phyloP scores from a whole-genome alignment of 2,888 invertebrate species.

The Liposcelis brunnea region DNA sequence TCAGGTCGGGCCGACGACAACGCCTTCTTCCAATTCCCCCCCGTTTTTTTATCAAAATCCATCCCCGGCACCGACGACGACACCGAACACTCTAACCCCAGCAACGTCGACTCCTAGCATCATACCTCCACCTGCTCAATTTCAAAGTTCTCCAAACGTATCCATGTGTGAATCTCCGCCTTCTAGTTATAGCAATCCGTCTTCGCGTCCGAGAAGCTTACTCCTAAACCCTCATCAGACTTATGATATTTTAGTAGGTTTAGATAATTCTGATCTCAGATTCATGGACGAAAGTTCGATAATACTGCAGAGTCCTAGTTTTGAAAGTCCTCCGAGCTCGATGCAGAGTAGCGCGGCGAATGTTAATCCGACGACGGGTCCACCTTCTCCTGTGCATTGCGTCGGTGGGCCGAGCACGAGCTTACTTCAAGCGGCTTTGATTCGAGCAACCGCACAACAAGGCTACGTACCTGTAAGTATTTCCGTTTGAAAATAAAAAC shows the following conservation, averaged over 20 bases:
- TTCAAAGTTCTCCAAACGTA: conserved; percentile 31
- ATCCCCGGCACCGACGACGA: no score
- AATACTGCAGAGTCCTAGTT: conserved; percentile 57
- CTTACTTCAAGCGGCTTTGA: conserved; percentile 52
- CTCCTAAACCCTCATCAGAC: conserved; percentile 32
- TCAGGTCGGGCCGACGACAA: conserved; percentile 17
- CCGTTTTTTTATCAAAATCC: no score
- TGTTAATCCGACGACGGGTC: conserved; percentile 30
- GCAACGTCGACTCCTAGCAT: conserved; percentile 26
- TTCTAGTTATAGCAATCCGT: conserved; percentile 14
- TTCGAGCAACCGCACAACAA: conserved; percentile 44
- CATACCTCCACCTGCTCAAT: conserved; percentile 55
- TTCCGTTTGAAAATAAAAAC: no score
- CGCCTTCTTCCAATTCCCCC: neutral
- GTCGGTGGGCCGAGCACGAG: conserved; percentile 35
- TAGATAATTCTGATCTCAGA: conserved; percentile 72
- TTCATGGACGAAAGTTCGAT: conserved; percentile 87
- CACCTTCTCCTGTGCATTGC: conserved; percentile 37
- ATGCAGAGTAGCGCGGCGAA: conserved; percentile 23
- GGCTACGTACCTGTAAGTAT: conserved; percentile 26
- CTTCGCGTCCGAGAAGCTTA: conserved; percentile 32
- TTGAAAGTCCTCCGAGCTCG: conserved; percentile 58
- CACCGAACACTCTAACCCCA: no score
- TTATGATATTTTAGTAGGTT: conserved; percentile 57
- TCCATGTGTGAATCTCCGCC: conserved; percentile 8